Conservation (phyloP, 1,140 invertebrate genomes). For the Conus ventricosus region DNA sequence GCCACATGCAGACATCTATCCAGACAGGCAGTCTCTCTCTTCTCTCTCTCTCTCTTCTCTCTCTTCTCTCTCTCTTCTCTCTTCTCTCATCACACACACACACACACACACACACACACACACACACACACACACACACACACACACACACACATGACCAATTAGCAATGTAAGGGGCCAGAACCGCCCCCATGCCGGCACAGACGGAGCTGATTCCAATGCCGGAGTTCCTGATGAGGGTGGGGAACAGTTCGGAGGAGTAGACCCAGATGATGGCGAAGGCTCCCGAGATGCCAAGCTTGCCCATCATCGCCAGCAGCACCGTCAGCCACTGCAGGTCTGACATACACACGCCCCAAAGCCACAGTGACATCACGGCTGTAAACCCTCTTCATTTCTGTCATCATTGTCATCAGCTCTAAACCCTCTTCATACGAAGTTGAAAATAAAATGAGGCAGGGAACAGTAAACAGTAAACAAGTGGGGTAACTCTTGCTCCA, state of each 20-base stretch:
- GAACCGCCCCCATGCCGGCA: conserved; percentile 85
- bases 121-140: not conserved
- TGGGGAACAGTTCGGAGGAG: conserved; percentile 90
- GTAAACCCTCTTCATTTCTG: not conserved
- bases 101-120: not conserved
- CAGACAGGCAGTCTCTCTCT: too few relatives aligned
- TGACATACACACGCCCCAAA: conserved; percentile 30
- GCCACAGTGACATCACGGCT: not conserved
- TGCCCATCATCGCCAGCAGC: conserved; percentile 57
- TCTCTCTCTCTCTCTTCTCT: too few relatives aligned
- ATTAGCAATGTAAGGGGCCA: conserved; percentile 79
- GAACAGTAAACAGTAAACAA: too few relatives aligned
- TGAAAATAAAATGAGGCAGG: too few relatives aligned
- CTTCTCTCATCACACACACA: not conserved
- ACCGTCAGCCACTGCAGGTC: conserved; percentile 51
- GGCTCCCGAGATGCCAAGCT: conserved; percentile 52
- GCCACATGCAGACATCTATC: too few relatives aligned
- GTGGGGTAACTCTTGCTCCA: too few relatives aligned
- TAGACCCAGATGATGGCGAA: conserved; percentile 85
- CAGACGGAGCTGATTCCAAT: conserved; percentile 87
- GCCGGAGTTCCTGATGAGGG: conserved; percentile 87
- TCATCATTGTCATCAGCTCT: not conserved
- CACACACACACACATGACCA: conserved; percentile 48
- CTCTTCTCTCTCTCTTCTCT: too few relatives aligned
- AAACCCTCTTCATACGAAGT: not conserved